A percentile compares a stretch with the other conserved stretches of the same genome.
These are phyloP conservation scores for Amblyopsis rosae DNA, from an alignment of 2,113 vertebrate genomes.

Conservation along the genomic window DNA sequence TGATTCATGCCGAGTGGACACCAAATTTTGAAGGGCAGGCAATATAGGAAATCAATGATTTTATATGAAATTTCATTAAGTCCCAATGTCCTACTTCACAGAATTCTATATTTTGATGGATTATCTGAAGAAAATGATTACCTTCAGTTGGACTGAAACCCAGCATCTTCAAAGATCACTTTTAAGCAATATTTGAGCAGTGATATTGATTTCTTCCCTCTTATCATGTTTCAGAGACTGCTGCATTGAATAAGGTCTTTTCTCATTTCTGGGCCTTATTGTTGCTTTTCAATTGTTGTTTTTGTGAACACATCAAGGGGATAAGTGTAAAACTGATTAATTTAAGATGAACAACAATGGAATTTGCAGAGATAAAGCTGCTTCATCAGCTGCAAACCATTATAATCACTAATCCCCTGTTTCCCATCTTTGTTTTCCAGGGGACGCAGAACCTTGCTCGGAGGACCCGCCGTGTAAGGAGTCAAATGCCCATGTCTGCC, in stretches of 20 bases:
- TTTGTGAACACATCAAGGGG: conserved; percentile 73
- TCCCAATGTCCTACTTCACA: conserved; percentile 83
- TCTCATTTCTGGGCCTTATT: conserved; percentile 65
- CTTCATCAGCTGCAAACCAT: conserved; percentile 82
- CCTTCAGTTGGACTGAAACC: conserved; percentile 67
- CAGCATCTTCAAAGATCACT: conserved; percentile 80
- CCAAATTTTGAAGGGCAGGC: conserved; percentile 86
- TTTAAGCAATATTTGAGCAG: conserved; percentile 75
- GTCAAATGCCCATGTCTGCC: conserved; percentile 94
- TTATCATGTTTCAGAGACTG: conserved; percentile 66
- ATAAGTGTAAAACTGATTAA: conserved; percentile 79
- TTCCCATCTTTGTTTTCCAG: conserved; percentile 80
- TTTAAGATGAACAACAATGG: conserved; percentile 75
- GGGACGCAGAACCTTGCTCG: conserved; percentile 88
- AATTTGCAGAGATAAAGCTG: conserved; percentile 75
- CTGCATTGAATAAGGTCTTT: conserved; percentile 50
- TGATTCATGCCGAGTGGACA: conserved; percentile 83
- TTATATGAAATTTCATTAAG: conserved; percentile 95
- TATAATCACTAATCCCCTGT: conserved; percentile 79
- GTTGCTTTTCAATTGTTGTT: conserved; percentile 68
- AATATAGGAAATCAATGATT: conserved; percentile 95
- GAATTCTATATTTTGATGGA: conserved; percentile 95
- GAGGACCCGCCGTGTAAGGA: conserved; percentile 87
- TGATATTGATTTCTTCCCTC: conserved; percentile 73
- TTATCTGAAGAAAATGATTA: conserved; percentile 84